A percentile compares a stretch with the other conserved stretches of the same genome.
These are phyloP conservation scores for Branchipolynoe longqiensis DNA, from an alignment of 2,888 invertebrate species.

Conservation along the genomic window DNA sequence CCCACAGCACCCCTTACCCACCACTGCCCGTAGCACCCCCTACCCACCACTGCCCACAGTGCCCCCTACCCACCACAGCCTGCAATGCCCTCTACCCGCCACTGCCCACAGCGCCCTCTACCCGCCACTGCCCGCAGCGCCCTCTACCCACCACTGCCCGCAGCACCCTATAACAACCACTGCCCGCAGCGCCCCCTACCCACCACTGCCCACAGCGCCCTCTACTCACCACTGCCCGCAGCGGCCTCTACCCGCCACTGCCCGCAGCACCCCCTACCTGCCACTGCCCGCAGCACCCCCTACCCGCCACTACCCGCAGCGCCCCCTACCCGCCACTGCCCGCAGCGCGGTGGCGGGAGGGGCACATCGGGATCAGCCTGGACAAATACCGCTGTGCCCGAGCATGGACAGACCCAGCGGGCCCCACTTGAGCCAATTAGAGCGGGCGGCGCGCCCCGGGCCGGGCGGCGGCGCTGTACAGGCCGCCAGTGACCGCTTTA, in stretches of 20 bases:
- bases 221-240: no score
- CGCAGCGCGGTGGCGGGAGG: neutral
- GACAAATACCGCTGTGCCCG: slow-evolving; percentile 15
- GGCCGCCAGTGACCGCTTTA: slow-evolving; percentile 11
- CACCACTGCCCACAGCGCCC: no score
- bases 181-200: neutral
- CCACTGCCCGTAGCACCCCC: neutral
- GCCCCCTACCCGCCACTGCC: neutral
- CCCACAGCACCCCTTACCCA: neutral
- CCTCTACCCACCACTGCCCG: neutral
- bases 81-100: neutral
- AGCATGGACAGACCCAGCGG: neutral
- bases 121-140: no score
- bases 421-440: slow-evolving; percentile 18
- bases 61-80: no score
- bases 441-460: neutral
- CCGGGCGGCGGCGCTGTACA: slow-evolving; percentile 13
- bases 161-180: neutral
- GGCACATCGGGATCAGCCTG: slow-evolving; percentile 2
- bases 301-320: neutral
- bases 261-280: no score
- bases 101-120: neutral
- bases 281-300: no score
- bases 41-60: neutral
- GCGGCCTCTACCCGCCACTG: no score